Evolutionary conservation across 2,797 vertebrate genomes (phyloP), one percentile per base, ranked within the genome.

Genomic region (Rhodeus uyekii): DNA sequence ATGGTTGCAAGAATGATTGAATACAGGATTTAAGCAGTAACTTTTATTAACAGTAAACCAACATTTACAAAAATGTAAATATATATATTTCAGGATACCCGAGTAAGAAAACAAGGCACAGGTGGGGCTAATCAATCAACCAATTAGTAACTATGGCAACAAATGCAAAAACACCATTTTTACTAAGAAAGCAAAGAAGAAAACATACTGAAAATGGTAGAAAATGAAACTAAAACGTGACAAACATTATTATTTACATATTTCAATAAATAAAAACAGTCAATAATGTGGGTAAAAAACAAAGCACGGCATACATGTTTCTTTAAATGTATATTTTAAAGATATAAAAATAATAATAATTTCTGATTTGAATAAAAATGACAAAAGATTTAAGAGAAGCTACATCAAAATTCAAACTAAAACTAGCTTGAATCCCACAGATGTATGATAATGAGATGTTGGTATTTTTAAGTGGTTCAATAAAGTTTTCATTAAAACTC

Each of bases 401-500:
- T 58, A 58, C 53, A 58, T 27, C 10, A 24, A 58, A 27, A 58
- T 27, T 5, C 2, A 27, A 60, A 29, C 55, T 29, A 60, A 60
- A 29, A 29, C 9, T 22, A 53, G 67, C 46, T 9, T 72, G 18
- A 69, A 34, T 50, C 27, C 42, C 22, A 10, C 13, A 34, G 44
- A 61, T 19, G 27, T 38, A 65, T 44, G 63, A 14, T 83, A 80
- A 81, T 79, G 55, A 81, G 82, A 64, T 48, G 6, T 68, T 71
- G 24, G 38, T 86, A 65, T 82, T 76, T 64, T 64, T 72, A 79
- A 36, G 46, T 53, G 48, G 46, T 53, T 69, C 39, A 58, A 79
- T 58, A 69, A 79, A 69, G 65, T 69, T 69, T 79, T 79, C 77
- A 69, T 79, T 76, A 67, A 72, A 84, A 84, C 72, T 58, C 32